Base-by-base conservation (phyloP, 2,113 vertebrate genomes). In the Pitta sordida region DNA sequence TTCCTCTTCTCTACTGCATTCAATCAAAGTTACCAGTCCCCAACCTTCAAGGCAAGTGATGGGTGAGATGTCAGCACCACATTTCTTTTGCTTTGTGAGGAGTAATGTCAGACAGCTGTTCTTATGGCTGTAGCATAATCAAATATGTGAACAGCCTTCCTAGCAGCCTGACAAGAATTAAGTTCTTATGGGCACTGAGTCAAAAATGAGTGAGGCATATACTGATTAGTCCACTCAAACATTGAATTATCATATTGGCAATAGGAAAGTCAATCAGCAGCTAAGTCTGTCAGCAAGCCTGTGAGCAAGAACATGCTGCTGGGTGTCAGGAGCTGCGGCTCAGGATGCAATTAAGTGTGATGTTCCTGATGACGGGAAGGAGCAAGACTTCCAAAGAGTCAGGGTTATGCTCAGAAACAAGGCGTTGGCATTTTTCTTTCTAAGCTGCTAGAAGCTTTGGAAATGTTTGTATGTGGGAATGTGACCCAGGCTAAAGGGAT, bases 141-240 rank as follows among this genome's bases (percentile, higher is more conserved):
- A 86, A 58, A 77, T 75, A 43, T 65, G 80, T 58, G 59, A 87
- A 32, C 51, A 75, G 78, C 65, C 37, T 87, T 78, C 65, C 52
- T 53, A 94, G 70, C 59, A 87, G 51, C 78, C 65, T 88, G 70
- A 63, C 78, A 78, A 93, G 91, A 85, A 76, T 67, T 21, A 81
- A 83, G 53, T 79, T 87, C 58, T 52, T 90, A 34, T 0, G 0
- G 64, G 64, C 88, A 81, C 44, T 0, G 10, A 79, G 51, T 91
- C 58, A 80, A 80, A 91, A 90, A 53, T 3, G 6, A 67, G 51
- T 36, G 64, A 91, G 60, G 68, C 68, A 68, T 68, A 70, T 94
- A 91, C 70, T 70, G 82, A 93, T 96, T 80, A 93, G 39, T 69
- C 34, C 16, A 10, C 64, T 83, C 46, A n/a, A 58, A 87, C 90